Base-by-base conservation (phyloP, 2,113 vertebrate genomes). In the Cepphus grylle region DNA sequence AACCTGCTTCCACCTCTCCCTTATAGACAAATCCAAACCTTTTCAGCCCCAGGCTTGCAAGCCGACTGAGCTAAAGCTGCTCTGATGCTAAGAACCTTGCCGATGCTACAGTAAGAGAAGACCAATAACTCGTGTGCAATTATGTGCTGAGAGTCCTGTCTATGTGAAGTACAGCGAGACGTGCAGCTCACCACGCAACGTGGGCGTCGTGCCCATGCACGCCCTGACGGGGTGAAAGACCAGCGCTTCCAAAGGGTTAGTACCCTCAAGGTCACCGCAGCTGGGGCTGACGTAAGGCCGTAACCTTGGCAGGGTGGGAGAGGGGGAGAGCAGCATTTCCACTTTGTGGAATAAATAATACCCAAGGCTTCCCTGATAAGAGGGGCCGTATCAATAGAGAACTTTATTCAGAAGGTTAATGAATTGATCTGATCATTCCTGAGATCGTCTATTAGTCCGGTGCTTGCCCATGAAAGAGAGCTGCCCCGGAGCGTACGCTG, bases 361-460 rank as follows among this genome's bases (percentile, higher is more conserved):
- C 74, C 81, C 96, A 97, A 97, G 96, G 96, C 80, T 94, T 92
- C 89, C 72, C 93, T 97, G 95, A 97, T 96, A 97, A 96, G 93
- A 94, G 62, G 88, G 45, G 40, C 85, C 94, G 92, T 83, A 94
- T 93, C 86, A 96, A 96, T 96, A 80, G 61, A 92, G 77, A 88
- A 93, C 85, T 90, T 93, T 95, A 96, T 95, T 96, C 92, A 94
- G 94, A 78, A 97, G 78, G 78, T 90, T 97, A 97, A 96, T 96
- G 95, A 95, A 96, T 97, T 95, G 84, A 97, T 95, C 85, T 91
- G 86, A 94, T 96, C 66, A 82, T 92, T 97, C 83, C 94, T 94
- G 94, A 97, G 95, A 94, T 96, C 88, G 93, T 91, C 93, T 96
- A 96, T 96, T 97, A 94, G 92, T 90, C 47, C 11, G 59, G 84